phyloP scores from a whole-genome alignment of 2,888 invertebrate genomes.

The Epistrophella euchroma region DNA sequence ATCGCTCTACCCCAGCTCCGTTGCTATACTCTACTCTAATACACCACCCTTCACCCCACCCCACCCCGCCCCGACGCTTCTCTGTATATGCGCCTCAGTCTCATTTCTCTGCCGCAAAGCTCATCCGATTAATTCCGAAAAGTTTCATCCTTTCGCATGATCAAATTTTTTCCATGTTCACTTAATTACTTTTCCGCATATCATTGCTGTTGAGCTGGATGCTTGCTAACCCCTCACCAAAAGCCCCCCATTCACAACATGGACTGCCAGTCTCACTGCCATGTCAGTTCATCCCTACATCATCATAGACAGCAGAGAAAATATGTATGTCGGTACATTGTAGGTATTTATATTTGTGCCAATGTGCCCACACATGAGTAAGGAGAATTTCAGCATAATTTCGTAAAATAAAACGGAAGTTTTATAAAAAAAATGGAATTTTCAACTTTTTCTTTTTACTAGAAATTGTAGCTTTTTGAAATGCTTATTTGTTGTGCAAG shows the following conservation, averaged over 20 bases:
- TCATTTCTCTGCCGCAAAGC: slow-evolving; percentile 43
- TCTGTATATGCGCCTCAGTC: not conserved
- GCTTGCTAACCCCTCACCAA: not conserved
- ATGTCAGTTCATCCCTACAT: slow-evolving; percentile 54
- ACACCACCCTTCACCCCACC: not conserved
- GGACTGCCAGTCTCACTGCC: slow-evolving; percentile 6
- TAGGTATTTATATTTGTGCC: slow-evolving; percentile 10
- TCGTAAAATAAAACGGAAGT: no score
- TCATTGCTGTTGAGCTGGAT: slow-evolving; percentile 62
- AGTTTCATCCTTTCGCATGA: slow-evolving; percentile 75
- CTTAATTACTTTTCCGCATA: slow-evolving; percentile 76
- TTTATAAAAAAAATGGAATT: no score
- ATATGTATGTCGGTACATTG: slow-evolving; percentile 26
- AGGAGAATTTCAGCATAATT: slow-evolving; percentile 1
- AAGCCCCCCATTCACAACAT: slow-evolving; percentile 4
- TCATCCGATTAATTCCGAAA: slow-evolving; percentile 75
- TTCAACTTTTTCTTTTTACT: no score
- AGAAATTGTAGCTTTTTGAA: no score
- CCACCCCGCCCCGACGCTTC: not conserved
- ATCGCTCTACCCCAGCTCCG: not conserved
- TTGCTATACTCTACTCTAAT: not conserved
- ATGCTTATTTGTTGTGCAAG: no score
- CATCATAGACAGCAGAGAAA: slow-evolving; percentile 36
- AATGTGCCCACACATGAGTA: slow-evolving; percentile 2
- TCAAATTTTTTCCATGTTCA: slow-evolving; percentile 75